Evolutionary conservation across 1,140 invertebrate species (phyloP), one percentile per base, ranked within the genome.

Genomic region (Drosophila sucinea): DNA sequence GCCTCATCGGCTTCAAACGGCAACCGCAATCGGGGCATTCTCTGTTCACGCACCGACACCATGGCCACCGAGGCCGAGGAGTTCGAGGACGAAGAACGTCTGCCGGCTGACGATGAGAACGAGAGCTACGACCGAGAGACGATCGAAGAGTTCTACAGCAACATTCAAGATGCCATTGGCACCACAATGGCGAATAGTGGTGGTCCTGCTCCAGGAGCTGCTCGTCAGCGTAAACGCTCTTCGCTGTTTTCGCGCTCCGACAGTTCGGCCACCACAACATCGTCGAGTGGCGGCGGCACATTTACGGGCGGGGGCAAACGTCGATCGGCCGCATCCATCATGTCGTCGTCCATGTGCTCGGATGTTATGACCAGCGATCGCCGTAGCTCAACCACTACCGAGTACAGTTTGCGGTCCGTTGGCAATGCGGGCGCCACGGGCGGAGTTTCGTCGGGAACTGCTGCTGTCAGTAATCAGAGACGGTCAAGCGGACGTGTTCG

Each of bases 171-270:
- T 64, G 90, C 90, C 29, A 33, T 89, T 0, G 87, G 87, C 30
- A 77, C 86, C 0, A 70, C 76, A 7, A 56, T 51, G 10, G 25
- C 44, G 8, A 51, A 70, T 0, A 57, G 72, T 5, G 44, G 63
- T 5, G 51, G 66, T 2, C 33, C 33, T 35, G 33, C 1, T 2
- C 33, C 33, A 8, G 33, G 33, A 35, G 33, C 33, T 35, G 33
- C 2, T 17, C 73, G 73, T 63, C 82, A 89, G 10, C 81, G 91
- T 38, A 92, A 92, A 57, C 79, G 91, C 5, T 92, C 91, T 4
- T 92, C 91, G 8, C 65, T 92, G 1, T 92, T 92, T 76, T 91
- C 91, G 0, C 89, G 91, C 27, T 92, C 91, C 4, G 91, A 92
- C 44, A 92, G 91, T 32, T 92, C 91, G 0, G 91, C 91, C 6